Evolutionary conservation across 2,888 invertebrate genomes (phyloP).

Genomic region (Clunio marinus): DNA sequence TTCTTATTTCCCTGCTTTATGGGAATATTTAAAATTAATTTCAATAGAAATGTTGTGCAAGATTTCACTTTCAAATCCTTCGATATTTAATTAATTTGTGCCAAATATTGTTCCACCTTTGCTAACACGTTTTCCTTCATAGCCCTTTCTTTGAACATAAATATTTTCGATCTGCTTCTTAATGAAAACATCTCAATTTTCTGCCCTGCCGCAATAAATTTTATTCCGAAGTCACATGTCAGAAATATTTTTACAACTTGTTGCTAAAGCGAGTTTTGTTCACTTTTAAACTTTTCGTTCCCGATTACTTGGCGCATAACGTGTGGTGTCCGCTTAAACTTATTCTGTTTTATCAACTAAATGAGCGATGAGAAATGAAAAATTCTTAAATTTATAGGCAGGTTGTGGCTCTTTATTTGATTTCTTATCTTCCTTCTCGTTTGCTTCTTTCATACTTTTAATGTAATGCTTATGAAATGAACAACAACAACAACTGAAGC

Average conservation of each 20-base stretch:
- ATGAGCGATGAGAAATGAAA: neutral
- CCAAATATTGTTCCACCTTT: slow-evolving; percentile 15
- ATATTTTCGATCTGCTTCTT: neutral
- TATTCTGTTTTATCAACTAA: too few relatives aligned
- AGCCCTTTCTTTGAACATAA: neutral
- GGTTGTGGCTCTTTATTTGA: too few relatives aligned
- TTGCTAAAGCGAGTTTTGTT: neutral
- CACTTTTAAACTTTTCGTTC: neutral
- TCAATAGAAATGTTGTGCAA: neutral
- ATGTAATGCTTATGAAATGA: neutral
- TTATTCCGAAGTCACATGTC: neutral
- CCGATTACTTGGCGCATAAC: neutral
- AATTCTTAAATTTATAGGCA: neutral
- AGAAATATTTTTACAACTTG: neutral
- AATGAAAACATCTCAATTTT: slow-evolving; percentile 22
- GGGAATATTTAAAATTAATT: neutral
- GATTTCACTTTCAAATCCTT: slow-evolving; percentile 15
- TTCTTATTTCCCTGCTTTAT: neutral
- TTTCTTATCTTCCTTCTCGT: neutral
- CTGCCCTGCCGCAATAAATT: slow-evolving; percentile 15
- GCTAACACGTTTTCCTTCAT: neutral
- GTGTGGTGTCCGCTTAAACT: neutral
- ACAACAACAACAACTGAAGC: neutral
- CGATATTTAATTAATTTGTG: slow-evolving; percentile 25
- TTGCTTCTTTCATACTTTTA: neutral